These are phyloP conservation scores for Anodontia alba DNA, from an alignment of 2,888 invertebrate species.

Conservation along the genomic window DNA sequence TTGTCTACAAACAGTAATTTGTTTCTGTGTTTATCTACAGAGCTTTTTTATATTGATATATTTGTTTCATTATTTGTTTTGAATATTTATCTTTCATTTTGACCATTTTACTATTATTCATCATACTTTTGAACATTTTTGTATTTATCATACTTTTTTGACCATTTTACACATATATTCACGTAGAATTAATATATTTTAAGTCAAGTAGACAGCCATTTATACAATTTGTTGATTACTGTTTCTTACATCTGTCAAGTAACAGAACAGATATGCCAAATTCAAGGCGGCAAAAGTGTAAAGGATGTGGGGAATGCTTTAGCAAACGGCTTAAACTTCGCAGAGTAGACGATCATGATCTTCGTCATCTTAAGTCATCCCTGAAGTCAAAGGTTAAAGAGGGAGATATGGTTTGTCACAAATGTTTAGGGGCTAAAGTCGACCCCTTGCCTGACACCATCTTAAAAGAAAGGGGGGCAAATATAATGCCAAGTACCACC, in stretches of 20 bases:
- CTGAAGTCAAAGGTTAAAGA: conserved; percentile 10
- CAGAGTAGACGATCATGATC: conserved; percentile 1
- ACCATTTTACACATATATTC: conserved; percentile 12
- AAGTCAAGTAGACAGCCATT: conserved; percentile 1
- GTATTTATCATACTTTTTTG: neutral
- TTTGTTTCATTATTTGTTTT: neutral
- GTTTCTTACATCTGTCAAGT: neutral
- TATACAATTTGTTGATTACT: neutral
- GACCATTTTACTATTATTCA: neutral
- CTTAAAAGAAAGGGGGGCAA: neutral
- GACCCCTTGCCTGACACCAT: conserved; percentile 9
- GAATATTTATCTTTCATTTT: neutral
- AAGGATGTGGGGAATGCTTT: conserved; percentile 4
- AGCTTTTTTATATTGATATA: neutral
- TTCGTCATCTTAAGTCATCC: neutral
- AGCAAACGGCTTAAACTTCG: neutral
- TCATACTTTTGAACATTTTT: conserved; percentile 9
- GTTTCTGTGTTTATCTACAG: neutral
- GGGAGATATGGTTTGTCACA: neutral
- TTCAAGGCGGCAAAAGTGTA: conserved; percentile 4
- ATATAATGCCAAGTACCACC: conserved; percentile 1
- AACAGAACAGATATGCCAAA: neutral
- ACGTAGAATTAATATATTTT: neutral
- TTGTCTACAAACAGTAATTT: neutral
- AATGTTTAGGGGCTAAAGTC: neutral